Evolutionary conservation across 2,888 invertebrate species (phyloP).

Genomic region (Leucophenga montana): DNA sequence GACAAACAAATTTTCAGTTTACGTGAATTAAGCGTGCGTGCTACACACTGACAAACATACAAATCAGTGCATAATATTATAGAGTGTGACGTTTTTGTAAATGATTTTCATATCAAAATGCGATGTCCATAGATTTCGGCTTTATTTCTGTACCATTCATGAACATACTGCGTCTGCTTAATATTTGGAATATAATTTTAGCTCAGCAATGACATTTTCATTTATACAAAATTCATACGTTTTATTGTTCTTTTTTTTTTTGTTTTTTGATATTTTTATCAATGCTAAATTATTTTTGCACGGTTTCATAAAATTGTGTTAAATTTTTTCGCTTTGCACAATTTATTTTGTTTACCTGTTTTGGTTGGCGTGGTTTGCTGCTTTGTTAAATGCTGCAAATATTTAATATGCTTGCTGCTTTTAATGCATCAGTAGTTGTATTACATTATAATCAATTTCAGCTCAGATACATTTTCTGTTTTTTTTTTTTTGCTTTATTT

Average conservation of each 20-base stretch:
- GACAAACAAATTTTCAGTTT: conserved; percentile 26
- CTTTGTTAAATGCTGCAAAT: conserved; percentile 17
- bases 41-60: not conserved
- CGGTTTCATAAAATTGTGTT: not conserved
- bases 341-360: conserved; percentile 14
- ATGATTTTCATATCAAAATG: conserved; percentile 12
- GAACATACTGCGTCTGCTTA: not conserved
- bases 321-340: not conserved
- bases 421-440: not conserved
- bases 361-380: conserved; percentile 14
- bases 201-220: not conserved
- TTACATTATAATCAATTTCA: conserved; percentile 12
- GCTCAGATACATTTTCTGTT: not conserved
- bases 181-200: not conserved
- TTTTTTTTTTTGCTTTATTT: not conserved
- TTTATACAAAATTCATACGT: not conserved
- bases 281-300: not conserved
- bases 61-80: not conserved
- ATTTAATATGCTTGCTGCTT: not conserved
- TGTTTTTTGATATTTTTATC: not conserved
- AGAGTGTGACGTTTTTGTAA: conserved; percentile 1
- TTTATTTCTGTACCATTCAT: not conserved
- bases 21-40: conserved; percentile 1
- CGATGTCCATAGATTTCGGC: not conserved
- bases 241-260: not conserved